Conservation (phyloP, 1,140 invertebrate genomes). For the Diorhabda elongata region DNA sequence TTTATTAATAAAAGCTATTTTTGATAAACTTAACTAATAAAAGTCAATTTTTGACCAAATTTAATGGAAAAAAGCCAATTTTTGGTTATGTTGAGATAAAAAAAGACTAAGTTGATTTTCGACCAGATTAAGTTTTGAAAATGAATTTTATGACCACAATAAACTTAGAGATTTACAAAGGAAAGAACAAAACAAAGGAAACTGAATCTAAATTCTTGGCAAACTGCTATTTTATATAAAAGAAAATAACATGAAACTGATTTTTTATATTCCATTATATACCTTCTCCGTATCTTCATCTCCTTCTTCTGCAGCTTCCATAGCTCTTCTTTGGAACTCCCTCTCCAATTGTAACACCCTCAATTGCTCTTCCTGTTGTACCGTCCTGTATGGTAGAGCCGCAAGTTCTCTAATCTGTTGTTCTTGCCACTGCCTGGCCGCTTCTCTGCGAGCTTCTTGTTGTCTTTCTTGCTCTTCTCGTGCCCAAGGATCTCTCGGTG, state of each 20-base stretch:
- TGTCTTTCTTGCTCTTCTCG: constrained; percentile 83
- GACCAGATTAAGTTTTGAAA: no score
- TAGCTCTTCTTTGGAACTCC: constrained; percentile 83
- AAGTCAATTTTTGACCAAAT: no score
- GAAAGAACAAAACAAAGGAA: not conserved
- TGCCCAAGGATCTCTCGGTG: constrained; percentile 75
- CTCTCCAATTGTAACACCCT: constrained; percentile 77
- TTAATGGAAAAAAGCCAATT: no score
- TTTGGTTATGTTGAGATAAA: no score
- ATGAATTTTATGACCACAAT: no score
- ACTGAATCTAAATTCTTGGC: not conserved
- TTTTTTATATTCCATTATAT: not conserved
- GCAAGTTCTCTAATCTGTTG: constrained; percentile 78
- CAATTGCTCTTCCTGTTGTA: constrained; percentile 82
- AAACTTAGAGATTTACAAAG: no score
- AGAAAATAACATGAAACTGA: no score
- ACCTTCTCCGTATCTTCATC: constrained; percentile 60
- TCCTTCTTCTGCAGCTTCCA: constrained; percentile 66
- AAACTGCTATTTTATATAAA: not conserved
- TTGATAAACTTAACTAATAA: no score
- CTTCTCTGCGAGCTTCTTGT: constrained; percentile 65
- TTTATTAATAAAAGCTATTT: no score
- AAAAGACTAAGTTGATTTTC: no score
- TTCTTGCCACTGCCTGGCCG: constrained; percentile 55
- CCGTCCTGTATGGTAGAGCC: constrained; percentile 60